phyloP scores from a whole-genome alignment of 2,888 invertebrate genomes.

The Luperina testacea region DNA sequence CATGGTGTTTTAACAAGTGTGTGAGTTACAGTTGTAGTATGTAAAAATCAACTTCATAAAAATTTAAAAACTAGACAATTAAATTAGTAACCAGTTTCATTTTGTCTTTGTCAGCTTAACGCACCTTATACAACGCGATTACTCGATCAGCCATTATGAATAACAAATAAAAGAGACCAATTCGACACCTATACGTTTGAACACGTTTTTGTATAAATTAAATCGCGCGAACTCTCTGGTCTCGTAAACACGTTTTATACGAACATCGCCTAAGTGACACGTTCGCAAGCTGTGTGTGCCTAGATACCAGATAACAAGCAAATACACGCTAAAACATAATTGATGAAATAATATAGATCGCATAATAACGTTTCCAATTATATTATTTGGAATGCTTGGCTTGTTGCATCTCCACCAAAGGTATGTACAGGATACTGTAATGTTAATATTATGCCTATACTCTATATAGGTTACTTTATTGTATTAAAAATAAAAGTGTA shows the following conservation, averaged over 20 bases:
- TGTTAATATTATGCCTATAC: constrained; percentile 23
- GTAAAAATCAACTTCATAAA: no score
- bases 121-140: neutral
- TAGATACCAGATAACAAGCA: constrained; percentile 21
- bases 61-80: no score
- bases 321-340: neutral
- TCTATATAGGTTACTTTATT: constrained; percentile 32
- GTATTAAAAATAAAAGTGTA: constrained; percentile 43
- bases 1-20: no score
- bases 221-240: neutral
- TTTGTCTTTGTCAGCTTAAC: neutral
- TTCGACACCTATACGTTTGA: neutral
- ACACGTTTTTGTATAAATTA: neutral
- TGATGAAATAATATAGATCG: neutral
- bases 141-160: neutral
- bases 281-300: constrained; percentile 2
- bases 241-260: neutral
- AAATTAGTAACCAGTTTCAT: no score
- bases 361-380: constrained; percentile 2
- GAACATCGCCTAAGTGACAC: neutral
- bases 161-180: neutral
- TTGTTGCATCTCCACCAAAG: constrained; percentile 29
- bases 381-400: constrained; percentile 13
- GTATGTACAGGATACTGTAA: constrained; percentile 42
- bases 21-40: no score